Percentiles rank a stretch among this genome's conserved stretches.
These are phyloP conservation scores for Papilio glaucus DNA, from an alignment of 1,140 invertebrate genomes.

Conservation along the genomic window DNA sequence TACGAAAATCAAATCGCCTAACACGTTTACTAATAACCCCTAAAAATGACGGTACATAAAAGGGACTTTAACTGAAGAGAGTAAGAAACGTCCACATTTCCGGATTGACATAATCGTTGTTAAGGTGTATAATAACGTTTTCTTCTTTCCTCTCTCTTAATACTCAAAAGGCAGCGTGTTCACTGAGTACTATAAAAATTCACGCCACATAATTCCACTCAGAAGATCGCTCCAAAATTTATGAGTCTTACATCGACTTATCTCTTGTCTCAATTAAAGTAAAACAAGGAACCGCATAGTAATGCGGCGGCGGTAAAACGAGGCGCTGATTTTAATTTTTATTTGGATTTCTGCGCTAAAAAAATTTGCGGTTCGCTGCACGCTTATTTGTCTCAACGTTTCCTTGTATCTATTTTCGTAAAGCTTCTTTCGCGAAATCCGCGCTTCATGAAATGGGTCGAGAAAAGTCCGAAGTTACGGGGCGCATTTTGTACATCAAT, in stretches of 20 bases:
- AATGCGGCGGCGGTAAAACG: constrained; percentile 46
- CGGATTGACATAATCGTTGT: constrained; percentile 11
- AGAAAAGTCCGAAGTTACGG: constrained; percentile 50
- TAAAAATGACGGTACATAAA: background rate
- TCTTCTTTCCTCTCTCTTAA: constrained; percentile 11
- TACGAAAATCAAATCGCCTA: no score
- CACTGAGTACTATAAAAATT: constrained; percentile 32
- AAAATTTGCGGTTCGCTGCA: constrained; percentile 54
- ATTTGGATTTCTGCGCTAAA: constrained; percentile 54
- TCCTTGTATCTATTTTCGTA: constrained; percentile 62
- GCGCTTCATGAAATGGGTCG: constrained; percentile 51
- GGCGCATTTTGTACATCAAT: constrained; percentile 55
- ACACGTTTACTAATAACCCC: background rate
- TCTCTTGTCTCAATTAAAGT: constrained; percentile 43
- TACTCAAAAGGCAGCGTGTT: constrained; percentile 19
- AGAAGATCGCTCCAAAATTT: constrained; percentile 41
- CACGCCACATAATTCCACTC: constrained; percentile 35
- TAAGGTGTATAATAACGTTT: constrained; percentile 23
- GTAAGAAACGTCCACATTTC: background rate
- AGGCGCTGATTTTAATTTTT: constrained; percentile 62
- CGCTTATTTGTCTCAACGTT: constrained; percentile 67
- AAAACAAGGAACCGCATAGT: constrained; percentile 45
- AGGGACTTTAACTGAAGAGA: background rate
- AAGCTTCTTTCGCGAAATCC: constrained; percentile 62
- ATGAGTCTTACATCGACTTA: constrained; percentile 47